Evolutionary conservation across 37 sponge, comb jelly and placozoan species (phyloP), one percentile per base, ranked within the genome.

Genomic region (Tethya wilhelma): DNA sequence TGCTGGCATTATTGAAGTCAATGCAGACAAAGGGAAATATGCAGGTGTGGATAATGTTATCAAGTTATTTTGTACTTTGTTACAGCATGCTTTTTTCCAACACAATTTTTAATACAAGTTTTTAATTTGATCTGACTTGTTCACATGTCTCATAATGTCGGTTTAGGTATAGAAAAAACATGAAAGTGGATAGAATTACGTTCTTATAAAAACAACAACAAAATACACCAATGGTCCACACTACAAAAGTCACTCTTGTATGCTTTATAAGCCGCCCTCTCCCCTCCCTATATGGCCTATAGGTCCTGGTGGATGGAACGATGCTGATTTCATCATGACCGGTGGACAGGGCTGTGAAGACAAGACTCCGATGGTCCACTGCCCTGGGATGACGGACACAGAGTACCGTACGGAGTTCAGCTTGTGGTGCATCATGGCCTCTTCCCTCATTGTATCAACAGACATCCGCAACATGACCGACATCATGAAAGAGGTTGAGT

Each of bases 281-380:
- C n/a, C n/a, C 25, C 67, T 38, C 17, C 5, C 33, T 38, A 25
- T 3, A 20, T 68, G 26, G 23, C 28, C n/a, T n/a, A 29, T 75
- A 76, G 89, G 91, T 59, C 91, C 93, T 26, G 94, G 94, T 0
- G 91, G 87, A 12, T 96, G 97, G 97, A 93, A 96, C 77, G 97
- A 96, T 78, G 85, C 83, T 38, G 97, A 96, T 77, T 90, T 93
- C 79, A 42, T 96, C n/a, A 86, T 91, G 81, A 96, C 93, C 57
- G 96, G 96, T 28, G 96, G 94, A 12, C 83, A 93, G 89, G 93
- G 93, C 2, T 92, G 93, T 73, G 39, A 26, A 19, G 32, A 64
- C 25, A 41, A 66, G 6, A 56, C 29, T 12, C 74, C 73, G 0
- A 9, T 44, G 39, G 41, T 67, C 62, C 84, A 72, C 62, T 93